Evolutionary conservation across 2,797 vertebrate genomes (phyloP).

Genomic region (Sylvia borin): DNA sequence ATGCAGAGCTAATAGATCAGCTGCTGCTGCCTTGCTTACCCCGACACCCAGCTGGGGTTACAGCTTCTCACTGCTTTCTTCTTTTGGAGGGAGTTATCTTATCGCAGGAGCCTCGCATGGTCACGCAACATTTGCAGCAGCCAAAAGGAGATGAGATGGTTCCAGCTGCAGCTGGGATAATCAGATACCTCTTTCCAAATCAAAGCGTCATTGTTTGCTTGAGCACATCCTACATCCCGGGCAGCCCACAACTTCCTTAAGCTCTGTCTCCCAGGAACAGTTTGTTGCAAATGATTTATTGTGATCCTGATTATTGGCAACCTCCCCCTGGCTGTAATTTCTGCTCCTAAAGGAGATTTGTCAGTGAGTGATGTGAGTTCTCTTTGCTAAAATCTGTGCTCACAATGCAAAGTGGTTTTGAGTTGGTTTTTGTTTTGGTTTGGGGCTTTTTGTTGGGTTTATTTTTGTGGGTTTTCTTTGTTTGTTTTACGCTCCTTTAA

Average conservation of each 20-base stretch:
- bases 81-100: neutral
- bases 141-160: neutral
- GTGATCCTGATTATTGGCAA: neutral
- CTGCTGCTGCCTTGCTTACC: constrained; percentile 42
- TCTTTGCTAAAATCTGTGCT: neutral
- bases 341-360: neutral
- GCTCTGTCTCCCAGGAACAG: neutral
- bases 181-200: constrained; percentile 6
- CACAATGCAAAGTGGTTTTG: neutral
- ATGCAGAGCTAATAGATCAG: constrained; percentile 73
- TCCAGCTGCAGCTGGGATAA: constrained; percentile 46
- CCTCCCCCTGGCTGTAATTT: neutral
- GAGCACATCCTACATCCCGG: neutral
- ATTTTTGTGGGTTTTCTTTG: neutral
- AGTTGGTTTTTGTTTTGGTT: neutral
- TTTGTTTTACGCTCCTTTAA: neutral
- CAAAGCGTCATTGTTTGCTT: constrained; percentile 57
- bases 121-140: constrained; percentile 78
- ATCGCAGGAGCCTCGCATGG: constrained; percentile 7
- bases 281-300: neutral
- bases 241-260: constrained; percentile 12
- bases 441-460: neutral
- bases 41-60: constrained; percentile 56
- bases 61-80: constrained; percentile 7
- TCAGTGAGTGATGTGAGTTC: neutral